These are phyloP conservation scores for Lacanobia oleracea DNA, from an alignment of 2,888 invertebrate species.

Conservation along the genomic window DNA sequence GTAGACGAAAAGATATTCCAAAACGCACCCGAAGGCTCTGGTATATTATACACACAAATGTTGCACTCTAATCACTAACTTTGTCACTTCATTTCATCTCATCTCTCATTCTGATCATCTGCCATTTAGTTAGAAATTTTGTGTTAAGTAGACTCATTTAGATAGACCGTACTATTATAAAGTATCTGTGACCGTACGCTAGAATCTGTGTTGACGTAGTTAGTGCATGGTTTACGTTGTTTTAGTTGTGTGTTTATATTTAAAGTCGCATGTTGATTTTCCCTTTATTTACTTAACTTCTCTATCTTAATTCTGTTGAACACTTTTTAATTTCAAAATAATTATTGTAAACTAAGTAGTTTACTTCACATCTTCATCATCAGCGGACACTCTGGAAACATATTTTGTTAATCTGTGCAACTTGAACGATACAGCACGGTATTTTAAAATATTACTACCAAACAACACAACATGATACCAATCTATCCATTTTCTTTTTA, in stretches of 20 bases:
- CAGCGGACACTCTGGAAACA: neutral
- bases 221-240: constrained; percentile 38
- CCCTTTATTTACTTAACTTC: neutral
- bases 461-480: neutral
- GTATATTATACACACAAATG: constrained; percentile 85
- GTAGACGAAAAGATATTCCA: constrained; percentile 92
- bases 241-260: constrained; percentile 4
- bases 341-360: neutral
- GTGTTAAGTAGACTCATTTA: constrained; percentile 11
- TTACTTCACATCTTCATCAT: neutral
- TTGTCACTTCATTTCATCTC: constrained; percentile 21
- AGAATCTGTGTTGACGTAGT: constrained; percentile 1
- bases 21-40: constrained; percentile 93
- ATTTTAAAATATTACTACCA: neutral
- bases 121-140: constrained; percentile 6
- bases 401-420: neutral
- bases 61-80: constrained; percentile 64
- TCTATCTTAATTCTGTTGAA: neutral
- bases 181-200: constrained; percentile 3
- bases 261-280: constrained; percentile 19
- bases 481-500: neutral
- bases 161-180: constrained; percentile 1
- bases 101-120: constrained; percentile 1
- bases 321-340: neutral
- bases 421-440: neutral